Evolutionary conservation across 2,888 invertebrate species (phyloP).

Genomic region (Aporophyla nigra): DNA sequence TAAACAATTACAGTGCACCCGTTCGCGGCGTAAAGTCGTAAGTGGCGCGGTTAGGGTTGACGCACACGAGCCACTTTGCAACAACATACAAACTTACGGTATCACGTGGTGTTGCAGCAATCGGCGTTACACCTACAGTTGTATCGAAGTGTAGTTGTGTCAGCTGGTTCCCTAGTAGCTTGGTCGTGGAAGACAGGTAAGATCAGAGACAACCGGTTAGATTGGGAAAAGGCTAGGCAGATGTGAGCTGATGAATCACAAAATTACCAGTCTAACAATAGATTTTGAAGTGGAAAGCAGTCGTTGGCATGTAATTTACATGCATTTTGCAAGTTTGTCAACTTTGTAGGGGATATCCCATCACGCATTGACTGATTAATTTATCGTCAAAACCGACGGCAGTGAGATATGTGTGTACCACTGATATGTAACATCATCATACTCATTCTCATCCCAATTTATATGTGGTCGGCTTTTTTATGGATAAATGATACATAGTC

Average conservation of each 20-base stretch:
- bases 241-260: not conserved
- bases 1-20: constrained; percentile 86
- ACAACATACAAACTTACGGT: not conserved
- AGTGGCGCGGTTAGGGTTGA: constrained; percentile 77
- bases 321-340: too few species aligned
- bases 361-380: not conserved
- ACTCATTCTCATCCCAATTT: not conserved
- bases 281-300: not conserved
- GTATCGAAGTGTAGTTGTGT: too few species aligned
- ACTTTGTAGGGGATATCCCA: not conserved
- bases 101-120: too few species aligned
- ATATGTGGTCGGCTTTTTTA: too few species aligned
- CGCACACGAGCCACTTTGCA: constrained; percentile 12
- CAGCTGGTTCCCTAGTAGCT: too few species aligned
- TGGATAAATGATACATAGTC: too few species aligned
- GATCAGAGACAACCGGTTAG: too few species aligned
- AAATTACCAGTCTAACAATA: too few species aligned
- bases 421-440: not conserved
- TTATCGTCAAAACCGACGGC: not conserved
- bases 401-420: too few species aligned
- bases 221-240: too few species aligned
- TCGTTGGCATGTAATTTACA: not conserved
- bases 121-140: not conserved
- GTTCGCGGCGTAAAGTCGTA: constrained; percentile 81
- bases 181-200: too few species aligned